Conservation (phyloP, 1,140 invertebrate species). For the Drosophila eugracilis region DNA sequence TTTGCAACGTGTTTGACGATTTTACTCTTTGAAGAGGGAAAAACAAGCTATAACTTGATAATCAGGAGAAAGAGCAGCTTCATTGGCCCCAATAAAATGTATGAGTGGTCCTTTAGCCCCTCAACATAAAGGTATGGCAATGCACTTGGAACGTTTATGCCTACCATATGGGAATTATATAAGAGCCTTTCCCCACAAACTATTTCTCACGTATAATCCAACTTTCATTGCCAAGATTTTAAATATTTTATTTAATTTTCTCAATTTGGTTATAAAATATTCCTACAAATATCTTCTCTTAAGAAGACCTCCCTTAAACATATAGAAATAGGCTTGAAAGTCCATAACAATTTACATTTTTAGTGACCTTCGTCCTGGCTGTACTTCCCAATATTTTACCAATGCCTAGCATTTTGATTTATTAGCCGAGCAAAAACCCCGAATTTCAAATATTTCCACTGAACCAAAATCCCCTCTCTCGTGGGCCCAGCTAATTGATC, state of each 20-base stretch:
- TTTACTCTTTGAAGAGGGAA: slow-evolving; percentile 66
- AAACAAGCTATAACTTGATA: no score
- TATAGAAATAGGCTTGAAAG: not conserved
- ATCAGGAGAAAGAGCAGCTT: slow-evolving; percentile 36
- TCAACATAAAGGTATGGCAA: slow-evolving; percentile 52
- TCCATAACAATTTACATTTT: slow-evolving; percentile 67
- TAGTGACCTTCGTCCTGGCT: slow-evolving; percentile 45
- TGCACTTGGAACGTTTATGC: slow-evolving; percentile 10
- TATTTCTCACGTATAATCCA: no score
- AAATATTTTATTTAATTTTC: not conserved
- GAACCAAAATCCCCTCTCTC: slow-evolving; percentile 29
- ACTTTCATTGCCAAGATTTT: no score
- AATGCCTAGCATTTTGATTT: slow-evolving; percentile 75
- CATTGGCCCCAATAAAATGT: slow-evolving; percentile 63
- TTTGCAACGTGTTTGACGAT: slow-evolving; percentile 72
- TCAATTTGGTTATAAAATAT: no score
- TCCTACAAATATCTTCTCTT: no score
- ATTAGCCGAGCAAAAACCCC: slow-evolving; percentile 49
- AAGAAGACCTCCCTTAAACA: not conserved
- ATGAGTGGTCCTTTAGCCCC: slow-evolving; percentile 23
- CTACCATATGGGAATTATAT: not conserved
- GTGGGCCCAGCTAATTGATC: slow-evolving; percentile 43
- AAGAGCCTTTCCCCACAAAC: no score
- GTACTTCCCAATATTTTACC: slow-evolving; percentile 56
- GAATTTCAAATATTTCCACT: slow-evolving; percentile 65